phyloP scores from a whole-genome alignment of 2,113 vertebrate species.

The Callospermophilus lateralis region DNA sequence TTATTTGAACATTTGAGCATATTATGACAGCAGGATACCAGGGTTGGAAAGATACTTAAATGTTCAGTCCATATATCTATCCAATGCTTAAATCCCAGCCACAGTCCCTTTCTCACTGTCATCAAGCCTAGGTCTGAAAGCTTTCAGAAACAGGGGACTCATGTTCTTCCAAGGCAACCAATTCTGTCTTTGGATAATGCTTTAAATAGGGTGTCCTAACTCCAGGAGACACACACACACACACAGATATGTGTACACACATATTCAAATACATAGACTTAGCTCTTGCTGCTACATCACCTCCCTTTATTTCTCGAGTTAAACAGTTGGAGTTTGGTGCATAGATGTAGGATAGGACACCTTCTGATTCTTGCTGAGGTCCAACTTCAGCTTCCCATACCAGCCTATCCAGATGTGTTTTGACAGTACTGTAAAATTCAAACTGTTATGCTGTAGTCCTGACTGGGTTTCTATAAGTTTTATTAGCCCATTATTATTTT shows the following conservation, averaged over 20 bases:
- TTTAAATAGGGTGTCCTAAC: not conserved
- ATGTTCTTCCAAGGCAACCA: not conserved
- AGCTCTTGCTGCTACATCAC: not conserved
- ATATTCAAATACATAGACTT: not conserved
- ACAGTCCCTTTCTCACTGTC: not conserved
- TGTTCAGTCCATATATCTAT: not conserved
- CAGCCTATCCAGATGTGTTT: not conserved
- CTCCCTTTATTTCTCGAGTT: not conserved
- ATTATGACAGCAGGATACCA: not conserved
- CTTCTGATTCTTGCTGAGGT: not conserved
- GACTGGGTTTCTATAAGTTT: not conserved
- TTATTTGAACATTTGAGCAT: not conserved
- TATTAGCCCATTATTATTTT: not conserved
- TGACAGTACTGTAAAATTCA: not conserved
- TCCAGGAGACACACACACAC: not conserved
- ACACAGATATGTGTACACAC: not conserved
- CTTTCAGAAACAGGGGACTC: not conserved
- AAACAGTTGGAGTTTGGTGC: not conserved
- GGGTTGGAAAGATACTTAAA: constrained; percentile 15
- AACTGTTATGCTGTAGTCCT: not conserved
- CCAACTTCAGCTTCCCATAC: not conserved
- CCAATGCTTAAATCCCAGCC: not conserved
- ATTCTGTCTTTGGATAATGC: not conserved
- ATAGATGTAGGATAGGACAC: not conserved
- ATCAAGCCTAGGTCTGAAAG: not conserved